Percentiles rank a stretch among this genome's conserved stretches.
Conservation (phyloP, 2,888 invertebrate species). For the Pachydiplax longipennis region DNA sequence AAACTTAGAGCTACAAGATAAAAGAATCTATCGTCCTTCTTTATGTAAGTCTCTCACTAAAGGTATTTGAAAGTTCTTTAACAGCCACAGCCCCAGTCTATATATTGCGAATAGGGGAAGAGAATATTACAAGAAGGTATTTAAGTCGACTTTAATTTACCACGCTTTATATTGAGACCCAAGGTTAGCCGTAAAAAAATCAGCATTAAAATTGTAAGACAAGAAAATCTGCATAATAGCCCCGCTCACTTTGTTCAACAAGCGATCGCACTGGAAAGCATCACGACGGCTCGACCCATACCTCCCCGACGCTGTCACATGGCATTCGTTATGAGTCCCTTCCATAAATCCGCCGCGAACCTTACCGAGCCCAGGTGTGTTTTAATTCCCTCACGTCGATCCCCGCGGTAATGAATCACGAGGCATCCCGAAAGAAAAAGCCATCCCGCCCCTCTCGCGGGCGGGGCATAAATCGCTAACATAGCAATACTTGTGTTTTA, state of each 20-base stretch:
- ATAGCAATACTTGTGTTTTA: conserved; percentile 37
- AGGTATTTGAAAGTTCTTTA: no score
- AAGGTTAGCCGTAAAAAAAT: neutral
- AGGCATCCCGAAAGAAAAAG: neutral
- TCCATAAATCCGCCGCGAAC: neutral
- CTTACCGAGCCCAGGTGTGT: neutral
- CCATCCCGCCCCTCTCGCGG: neutral
- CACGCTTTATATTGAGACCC: neutral
- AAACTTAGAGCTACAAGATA: no score
- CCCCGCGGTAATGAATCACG: neutral
- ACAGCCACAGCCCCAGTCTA: no score
- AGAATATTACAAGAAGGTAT: no score
- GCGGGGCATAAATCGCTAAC: neutral
- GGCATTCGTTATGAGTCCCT: neutral
- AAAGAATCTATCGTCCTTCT: no score
- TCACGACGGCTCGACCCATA: neutral
- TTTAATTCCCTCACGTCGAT: neutral
- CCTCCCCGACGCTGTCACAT: neutral
- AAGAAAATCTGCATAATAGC: neutral
- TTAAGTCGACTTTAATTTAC: neutral
- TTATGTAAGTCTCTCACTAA: no score
- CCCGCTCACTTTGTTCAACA: neutral
- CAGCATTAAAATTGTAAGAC: neutral
- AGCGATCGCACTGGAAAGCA: neutral
- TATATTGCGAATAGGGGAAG: no score